phyloP scores from a whole-genome alignment of 2,797 vertebrate species.

The Lates japonicus region DNA sequence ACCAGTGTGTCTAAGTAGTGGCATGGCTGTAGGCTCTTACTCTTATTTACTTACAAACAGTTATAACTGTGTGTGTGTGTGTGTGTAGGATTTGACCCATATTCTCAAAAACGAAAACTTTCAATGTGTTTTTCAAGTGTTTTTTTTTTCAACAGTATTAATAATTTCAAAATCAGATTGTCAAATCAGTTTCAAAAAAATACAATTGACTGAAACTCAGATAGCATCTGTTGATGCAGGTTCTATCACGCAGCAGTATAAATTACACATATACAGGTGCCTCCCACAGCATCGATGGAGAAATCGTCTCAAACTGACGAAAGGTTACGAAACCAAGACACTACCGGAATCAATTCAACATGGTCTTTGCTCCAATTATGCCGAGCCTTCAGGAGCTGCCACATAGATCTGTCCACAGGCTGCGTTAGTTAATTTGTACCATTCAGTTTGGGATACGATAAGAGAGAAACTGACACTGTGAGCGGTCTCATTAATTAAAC shows the following conservation, averaged over 20 bases:
- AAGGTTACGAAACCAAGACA: slow-evolving; percentile 54
- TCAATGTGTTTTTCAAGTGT: not conserved
- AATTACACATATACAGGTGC: slow-evolving; percentile 28
- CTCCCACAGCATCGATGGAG: slow-evolving; percentile 11
- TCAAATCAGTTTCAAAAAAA: slow-evolving; percentile 7
- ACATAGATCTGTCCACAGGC: slow-evolving; percentile 61
- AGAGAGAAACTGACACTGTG: slow-evolving; percentile 50
- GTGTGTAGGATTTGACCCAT: not conserved
- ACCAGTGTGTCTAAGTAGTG: no score
- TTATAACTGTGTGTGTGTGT: not conserved
- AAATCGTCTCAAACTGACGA: slow-evolving; percentile 25
- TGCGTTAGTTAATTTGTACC: slow-evolving; percentile 54
- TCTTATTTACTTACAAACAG: no score
- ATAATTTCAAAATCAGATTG: no score
- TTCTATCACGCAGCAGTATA: slow-evolving; percentile 2
- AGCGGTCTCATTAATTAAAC: slow-evolving; percentile 67
- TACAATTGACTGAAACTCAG: slow-evolving; percentile 2
- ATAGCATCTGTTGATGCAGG: not conserved
- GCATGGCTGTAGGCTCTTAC: not conserved
- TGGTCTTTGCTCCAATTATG: slow-evolving; percentile 68
- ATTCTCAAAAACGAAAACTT: slow-evolving; percentile 9
- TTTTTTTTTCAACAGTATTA: not conserved
- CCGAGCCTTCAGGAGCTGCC: slow-evolving; percentile 56
- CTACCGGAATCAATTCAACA: slow-evolving; percentile 45
- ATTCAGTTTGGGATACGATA: slow-evolving; percentile 51